Evolutionary conservation across 2,888 invertebrate species (phyloP).

Genomic region (Tolmerus cingulatus): DNA sequence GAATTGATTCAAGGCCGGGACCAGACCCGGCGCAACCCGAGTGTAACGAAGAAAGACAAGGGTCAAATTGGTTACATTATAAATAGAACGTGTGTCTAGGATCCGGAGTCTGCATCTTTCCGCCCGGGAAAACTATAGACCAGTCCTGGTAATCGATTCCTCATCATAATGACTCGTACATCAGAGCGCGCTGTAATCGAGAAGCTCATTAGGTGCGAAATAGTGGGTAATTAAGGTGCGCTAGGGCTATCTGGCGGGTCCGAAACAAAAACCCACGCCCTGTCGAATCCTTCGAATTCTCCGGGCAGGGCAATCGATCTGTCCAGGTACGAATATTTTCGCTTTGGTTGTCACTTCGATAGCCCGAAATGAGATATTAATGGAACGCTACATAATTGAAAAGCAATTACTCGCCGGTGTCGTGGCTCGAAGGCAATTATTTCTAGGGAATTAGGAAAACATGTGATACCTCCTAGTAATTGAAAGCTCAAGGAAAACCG

Average conservation of each 20-base stretch:
- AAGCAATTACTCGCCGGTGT: slow-evolving; percentile 33
- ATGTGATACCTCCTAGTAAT: slow-evolving; percentile 10
- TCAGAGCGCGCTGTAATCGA: slow-evolving; percentile 10
- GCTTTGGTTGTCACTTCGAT: slow-evolving; percentile 9
- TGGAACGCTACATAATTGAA: slow-evolving; percentile 36
- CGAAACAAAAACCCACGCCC: not conserved
- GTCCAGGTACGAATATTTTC: slow-evolving; percentile 1
- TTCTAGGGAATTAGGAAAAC: slow-evolving; percentile 10
- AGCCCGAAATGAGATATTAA: slow-evolving; percentile 32
- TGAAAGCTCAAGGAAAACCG: slow-evolving; percentile 11
- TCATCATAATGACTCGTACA: not conserved
- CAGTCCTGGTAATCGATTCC: not conserved
- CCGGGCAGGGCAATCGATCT: slow-evolving; percentile 1
- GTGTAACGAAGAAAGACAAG: slow-evolving; percentile 35
- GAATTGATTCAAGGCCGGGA: not conserved
- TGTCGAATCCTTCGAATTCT: not conserved
- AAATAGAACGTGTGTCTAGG: slow-evolving; percentile 28
- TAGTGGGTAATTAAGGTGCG: slow-evolving; percentile 13
- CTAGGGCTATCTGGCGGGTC: not conserved
- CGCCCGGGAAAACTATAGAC: not conserved
- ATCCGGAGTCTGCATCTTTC: not conserved
- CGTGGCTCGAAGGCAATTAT: slow-evolving; percentile 34
- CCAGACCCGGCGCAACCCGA: slow-evolving; percentile 3
- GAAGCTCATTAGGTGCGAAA: slow-evolving; percentile 13
- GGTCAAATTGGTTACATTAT: slow-evolving; percentile 40